These are phyloP conservation scores for Carabus problematicus DNA, from an alignment of 2,888 invertebrate species.

Conservation along the genomic window DNA sequence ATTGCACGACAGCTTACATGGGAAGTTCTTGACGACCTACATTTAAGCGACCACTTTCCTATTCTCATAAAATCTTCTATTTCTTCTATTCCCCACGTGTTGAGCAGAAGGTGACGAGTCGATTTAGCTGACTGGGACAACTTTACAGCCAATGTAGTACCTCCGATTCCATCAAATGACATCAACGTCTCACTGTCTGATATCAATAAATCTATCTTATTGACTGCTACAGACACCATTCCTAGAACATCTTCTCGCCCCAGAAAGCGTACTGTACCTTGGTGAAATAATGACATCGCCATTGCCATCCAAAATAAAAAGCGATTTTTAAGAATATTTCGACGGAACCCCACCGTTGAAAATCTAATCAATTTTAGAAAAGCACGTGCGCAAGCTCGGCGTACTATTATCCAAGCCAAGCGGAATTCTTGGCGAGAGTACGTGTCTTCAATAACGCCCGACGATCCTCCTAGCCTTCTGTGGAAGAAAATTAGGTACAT, in stretches of 20 bases:
- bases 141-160: no score
- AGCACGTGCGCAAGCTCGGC: neutral
- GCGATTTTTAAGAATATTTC: neutral
- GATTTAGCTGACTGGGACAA: no score
- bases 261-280: no score
- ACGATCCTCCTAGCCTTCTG: neutral
- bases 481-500: slow-evolving; percentile 4
- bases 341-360: neutral
- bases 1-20: neutral
- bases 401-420: neutral
- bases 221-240: no score
- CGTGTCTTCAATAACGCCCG: neutral
- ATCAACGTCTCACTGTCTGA: no score
- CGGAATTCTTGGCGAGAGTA: neutral
- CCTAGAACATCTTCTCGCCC: no score
- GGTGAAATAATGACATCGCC: no score
- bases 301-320: neutral
- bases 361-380: neutral
- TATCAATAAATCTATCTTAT: no score
- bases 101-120: no score
- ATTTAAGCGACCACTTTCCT: neutral
- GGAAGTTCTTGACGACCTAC: neutral
- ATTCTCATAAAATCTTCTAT: no score
- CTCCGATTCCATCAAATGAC: no score
- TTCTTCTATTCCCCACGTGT: no score